Evolutionary conservation across 2,888 invertebrate species (phyloP).

Genomic region (Drosophila formosana): DNA sequence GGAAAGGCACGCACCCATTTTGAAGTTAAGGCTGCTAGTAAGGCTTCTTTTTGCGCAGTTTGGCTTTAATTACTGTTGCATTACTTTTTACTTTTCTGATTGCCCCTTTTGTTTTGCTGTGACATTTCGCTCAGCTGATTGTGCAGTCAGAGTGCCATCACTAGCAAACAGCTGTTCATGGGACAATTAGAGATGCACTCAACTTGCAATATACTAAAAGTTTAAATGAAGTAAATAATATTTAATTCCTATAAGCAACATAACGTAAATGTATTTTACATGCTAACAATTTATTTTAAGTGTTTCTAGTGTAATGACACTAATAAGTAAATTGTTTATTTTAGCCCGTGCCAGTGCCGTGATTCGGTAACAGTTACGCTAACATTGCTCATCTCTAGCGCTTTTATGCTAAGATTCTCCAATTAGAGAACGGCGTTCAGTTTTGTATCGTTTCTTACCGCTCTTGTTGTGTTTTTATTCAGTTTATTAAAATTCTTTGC

Average conservation of each 20-base stretch:
- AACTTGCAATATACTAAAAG: neutral
- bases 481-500: slow-evolving; percentile 49
- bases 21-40: slow-evolving; percentile 26
- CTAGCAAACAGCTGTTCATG: slow-evolving; percentile 46
- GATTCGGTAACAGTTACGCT: slow-evolving; percentile 20
- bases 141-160: slow-evolving; percentile 25
- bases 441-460: slow-evolving; percentile 54
- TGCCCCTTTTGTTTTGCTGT: slow-evolving; percentile 63
- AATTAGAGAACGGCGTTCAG: slow-evolving; percentile 46
- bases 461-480: slow-evolving; percentile 52
- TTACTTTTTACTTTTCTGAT: slow-evolving; percentile 36
- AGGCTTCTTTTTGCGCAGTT: slow-evolving; percentile 66
- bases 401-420: slow-evolving; percentile 40
- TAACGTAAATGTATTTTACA: neutral
- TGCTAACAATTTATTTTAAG: neutral
- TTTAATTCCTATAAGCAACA: neutral
- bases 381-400: slow-evolving; percentile 35
- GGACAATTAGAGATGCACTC: slow-evolving; percentile 31
- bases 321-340: neutral
- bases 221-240: neutral
- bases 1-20: slow-evolving; percentile 79
- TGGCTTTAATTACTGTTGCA: slow-evolving; percentile 37
- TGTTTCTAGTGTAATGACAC: neutral
- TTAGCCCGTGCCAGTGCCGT: neutral
- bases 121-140: slow-evolving; percentile 58